These are phyloP conservation scores for Acropora tenuis DNA, from an alignment of 64 coral and sea anemone species.

Conservation along the genomic window DNA sequence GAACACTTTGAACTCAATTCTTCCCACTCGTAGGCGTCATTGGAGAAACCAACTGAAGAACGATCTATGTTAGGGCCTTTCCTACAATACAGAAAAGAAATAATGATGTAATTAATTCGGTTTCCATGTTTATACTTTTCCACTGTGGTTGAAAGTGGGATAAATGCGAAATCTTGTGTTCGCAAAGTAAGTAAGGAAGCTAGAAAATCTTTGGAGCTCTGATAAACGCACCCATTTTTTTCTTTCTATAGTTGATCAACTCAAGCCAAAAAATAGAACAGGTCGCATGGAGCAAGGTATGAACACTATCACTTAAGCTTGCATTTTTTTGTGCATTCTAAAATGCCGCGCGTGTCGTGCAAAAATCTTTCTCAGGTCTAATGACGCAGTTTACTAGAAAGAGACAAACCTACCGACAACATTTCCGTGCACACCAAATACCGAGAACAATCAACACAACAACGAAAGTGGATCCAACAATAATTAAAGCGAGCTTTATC, in stretches of 20 bases:
- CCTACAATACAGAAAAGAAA: neutral
- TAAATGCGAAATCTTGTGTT: neutral
- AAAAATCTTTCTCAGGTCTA: neutral
- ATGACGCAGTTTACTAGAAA: neutral
- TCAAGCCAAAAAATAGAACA: neutral
- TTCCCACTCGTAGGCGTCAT: neutral
- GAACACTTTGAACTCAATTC: neutral
- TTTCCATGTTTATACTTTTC: neutral
- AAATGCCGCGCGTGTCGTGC: neutral
- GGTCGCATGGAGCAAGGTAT: neutral
- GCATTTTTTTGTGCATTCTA: neutral
- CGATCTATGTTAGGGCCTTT: neutral
- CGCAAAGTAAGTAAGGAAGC: neutral
- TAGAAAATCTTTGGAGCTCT: neutral
- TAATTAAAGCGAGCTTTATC: neutral
- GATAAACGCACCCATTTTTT: neutral
- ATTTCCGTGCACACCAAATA: constrained; percentile 5
- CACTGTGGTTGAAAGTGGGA: neutral
- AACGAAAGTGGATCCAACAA: neutral
- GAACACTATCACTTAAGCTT: neutral
- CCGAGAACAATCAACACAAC: constrained; percentile 6
- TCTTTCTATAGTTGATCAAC: neutral
- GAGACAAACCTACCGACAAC: neutral
- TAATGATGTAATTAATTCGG: neutral
- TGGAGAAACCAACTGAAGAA: neutral